Evolutionary conservation across 2,888 invertebrate genomes (phyloP).

Genomic region (Eupithecia tripunctaria): DNA sequence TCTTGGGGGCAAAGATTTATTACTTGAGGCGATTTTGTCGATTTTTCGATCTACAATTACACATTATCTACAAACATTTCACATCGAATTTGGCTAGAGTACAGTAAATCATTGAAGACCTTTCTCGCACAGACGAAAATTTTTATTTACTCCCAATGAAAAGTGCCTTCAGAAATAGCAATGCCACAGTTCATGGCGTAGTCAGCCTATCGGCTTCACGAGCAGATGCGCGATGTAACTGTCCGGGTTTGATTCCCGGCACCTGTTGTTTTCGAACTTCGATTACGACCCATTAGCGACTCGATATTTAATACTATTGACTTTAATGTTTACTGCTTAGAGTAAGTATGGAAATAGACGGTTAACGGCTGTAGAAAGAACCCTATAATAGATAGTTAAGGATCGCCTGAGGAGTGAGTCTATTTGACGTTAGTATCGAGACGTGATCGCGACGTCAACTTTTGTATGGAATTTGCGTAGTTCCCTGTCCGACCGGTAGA

Average conservation of each 20-base stretch:
- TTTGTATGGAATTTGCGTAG: too few species aligned
- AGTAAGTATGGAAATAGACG: slow-evolving; percentile 27
- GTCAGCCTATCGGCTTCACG: slow-evolving; percentile 46
- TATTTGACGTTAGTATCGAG: too few species aligned
- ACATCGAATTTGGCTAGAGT: too few species aligned
- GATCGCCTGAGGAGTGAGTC: too few species aligned
- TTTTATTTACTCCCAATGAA: slow-evolving; percentile 26
- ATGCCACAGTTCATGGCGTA: slow-evolving; percentile 40
- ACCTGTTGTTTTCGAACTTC: slow-evolving; percentile 81
- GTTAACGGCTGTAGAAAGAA: background rate
- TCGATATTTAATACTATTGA: slow-evolving; percentile 74
- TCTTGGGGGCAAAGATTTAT: too few species aligned
- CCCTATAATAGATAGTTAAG: background rate
- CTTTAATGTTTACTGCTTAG: slow-evolving; percentile 36
- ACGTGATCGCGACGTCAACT: too few species aligned
- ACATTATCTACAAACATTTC: too few species aligned
- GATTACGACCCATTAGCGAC: slow-evolving; percentile 79
- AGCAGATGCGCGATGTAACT: slow-evolving; percentile 73
- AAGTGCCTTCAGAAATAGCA: slow-evolving; percentile 55
- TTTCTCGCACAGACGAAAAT: too few species aligned
- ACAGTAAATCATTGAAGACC: too few species aligned
- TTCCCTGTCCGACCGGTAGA: too few species aligned
- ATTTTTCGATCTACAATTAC: too few species aligned
- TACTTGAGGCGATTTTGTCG: too few species aligned
- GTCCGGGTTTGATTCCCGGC: slow-evolving; percentile 78